Base-by-base conservation (phyloP, 2,888 invertebrate species). In the Epistrophe eligans region DNA sequence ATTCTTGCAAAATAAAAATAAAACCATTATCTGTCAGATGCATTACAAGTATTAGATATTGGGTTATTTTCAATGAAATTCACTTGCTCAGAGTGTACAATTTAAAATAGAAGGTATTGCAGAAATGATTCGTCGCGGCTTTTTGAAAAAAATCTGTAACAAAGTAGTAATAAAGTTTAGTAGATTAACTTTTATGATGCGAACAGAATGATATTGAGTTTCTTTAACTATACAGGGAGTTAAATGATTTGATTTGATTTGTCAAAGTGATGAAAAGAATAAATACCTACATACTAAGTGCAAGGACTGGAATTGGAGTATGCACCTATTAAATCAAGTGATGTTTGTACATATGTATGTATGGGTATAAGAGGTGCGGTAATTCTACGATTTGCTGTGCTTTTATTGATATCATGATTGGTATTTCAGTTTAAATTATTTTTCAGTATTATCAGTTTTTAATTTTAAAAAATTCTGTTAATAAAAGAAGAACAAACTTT, bases 1-100 rank as follows among this genome's bases (percentile, higher is more conserved):
- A 74, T 87, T 82, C 71, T 55, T 0, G 13, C 4, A 19, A 60
- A 17, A 60, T 19, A 10, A 60, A 62, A 35, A 28, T n/a, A 73
- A 77, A 73, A 58, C 45, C 48, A 40, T 19, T 60, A 79, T 87
- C 87, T 83, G 83, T 79, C 80, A 52, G 43, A 60, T 72, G 82
- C 81, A 66, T 50, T 24, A 24, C 3, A n/a, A n/a, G n/a, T n/a
- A n/a, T n/a, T n/a, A n/a, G n/a, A n/a, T 72, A 48, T 48, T 55
- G 52, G 43, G 15, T 62, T 15, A 17, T 38, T 60, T 57, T 52
- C 58, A 73, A 38, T 35, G 15, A 35, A 70, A 70, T 40, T 70
- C 58, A 80, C 60, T 71, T 55, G 45, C 38, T 28, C 32, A 10
- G 24, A 10, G 19, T 4, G 32, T 32, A 19, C 43, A 67, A 57